phyloP scores from a whole-genome alignment of 2,113 vertebrate genomes.

The Nothoprocta perdicaria region DNA sequence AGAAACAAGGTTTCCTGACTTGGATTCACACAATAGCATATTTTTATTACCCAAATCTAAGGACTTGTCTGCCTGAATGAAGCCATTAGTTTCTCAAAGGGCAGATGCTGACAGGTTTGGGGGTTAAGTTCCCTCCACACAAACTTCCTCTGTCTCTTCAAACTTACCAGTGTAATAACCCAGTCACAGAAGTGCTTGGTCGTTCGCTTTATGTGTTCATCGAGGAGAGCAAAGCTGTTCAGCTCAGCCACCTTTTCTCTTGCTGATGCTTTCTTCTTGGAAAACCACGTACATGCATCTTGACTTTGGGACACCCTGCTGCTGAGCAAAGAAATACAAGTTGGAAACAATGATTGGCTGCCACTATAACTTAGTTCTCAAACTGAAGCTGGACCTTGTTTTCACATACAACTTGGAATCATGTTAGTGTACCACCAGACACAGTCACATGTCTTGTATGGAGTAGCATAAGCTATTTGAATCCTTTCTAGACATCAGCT shows the following conservation, averaged over 20 bases:
- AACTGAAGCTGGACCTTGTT: not conserved
- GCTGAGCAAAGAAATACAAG: not conserved
- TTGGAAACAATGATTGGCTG: not conserved
- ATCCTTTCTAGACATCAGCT: not conserved
- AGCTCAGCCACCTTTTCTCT: not conserved
- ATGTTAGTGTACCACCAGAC: not conserved
- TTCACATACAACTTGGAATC: not conserved
- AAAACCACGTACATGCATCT: slow-evolving; percentile 50
- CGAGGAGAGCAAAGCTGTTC: not conserved
- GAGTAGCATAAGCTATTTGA: not conserved
- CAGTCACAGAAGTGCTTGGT: slow-evolving; percentile 75
- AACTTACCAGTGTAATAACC: slow-evolving; percentile 71
- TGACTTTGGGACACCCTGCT: not conserved
- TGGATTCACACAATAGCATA: not conserved
- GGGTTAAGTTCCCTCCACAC: not conserved
- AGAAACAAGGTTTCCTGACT: not conserved
- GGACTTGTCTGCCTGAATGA: not conserved
- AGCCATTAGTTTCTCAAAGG: not conserved
- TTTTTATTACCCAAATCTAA: not conserved
- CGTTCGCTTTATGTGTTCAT: slow-evolving; percentile 50
- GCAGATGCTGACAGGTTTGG: not conserved
- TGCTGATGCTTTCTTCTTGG: slow-evolving; percentile 16
- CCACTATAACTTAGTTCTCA: not conserved
- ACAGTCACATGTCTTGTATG: not conserved
- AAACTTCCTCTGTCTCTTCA: not conserved